A percentile compares a stretch with the other conserved stretches of the same genome.
Evolutionary conservation across 2,113 vertebrate genomes (phyloP).

Genomic region (Brachirus orientalis): DNA sequence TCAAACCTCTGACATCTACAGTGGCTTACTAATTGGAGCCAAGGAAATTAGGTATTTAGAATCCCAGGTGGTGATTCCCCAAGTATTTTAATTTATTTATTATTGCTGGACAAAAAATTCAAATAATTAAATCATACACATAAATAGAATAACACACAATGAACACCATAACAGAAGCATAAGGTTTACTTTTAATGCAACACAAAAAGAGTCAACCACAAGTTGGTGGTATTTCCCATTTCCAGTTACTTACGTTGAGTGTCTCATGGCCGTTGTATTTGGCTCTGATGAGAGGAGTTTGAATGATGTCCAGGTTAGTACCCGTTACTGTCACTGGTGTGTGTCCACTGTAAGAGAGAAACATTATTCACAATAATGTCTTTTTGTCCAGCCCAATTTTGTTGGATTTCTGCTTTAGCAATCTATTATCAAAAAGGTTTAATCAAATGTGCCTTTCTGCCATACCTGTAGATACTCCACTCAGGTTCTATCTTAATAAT

Average conservation of each 20-base stretch:
- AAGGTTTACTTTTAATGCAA: no score
- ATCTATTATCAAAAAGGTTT: no score
- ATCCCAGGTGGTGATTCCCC: not conserved
- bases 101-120: no score
- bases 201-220: constrained; percentile 1
- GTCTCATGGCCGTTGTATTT: constrained; percentile 93
- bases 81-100: no score
- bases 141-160: no score
- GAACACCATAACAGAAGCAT: no score
- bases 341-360: constrained; percentile 84
- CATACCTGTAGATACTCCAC: constrained; percentile 97
- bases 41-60: not conserved
- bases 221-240: not conserved
- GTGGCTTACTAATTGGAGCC: not conserved
- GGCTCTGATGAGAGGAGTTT: constrained; percentile 95
- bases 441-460: not conserved
- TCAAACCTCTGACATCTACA: constrained; percentile 6
- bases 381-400: no score
- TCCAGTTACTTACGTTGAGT: constrained; percentile 88
- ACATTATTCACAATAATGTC: no score
- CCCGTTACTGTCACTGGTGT: constrained; percentile 95
- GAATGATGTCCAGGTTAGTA: constrained; percentile 96
- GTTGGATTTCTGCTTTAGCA: no score
- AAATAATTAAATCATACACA: no score
- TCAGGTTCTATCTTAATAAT: constrained; percentile 94